A percentile compares a stretch with the other conserved stretches of the same genome.
Evolutionary conservation across 2,888 invertebrate species (phyloP).

Genomic region (Ashinkailepas kermadecensis): DNA sequence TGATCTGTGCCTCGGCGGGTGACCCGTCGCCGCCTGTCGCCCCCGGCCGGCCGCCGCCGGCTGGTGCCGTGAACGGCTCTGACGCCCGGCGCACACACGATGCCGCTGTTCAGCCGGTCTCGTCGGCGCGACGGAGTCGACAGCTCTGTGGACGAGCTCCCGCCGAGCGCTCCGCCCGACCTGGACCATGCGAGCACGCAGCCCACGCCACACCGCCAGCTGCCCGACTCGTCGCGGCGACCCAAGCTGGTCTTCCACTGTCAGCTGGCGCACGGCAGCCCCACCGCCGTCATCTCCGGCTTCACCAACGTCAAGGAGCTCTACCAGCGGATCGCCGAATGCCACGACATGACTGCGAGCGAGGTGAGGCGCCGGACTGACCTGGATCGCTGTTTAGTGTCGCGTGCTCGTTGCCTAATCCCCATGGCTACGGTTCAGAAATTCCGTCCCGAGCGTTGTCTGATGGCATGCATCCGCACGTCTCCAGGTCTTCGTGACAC

Average conservation of each 20-base stretch:
- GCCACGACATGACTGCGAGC: constrained; percentile 67
- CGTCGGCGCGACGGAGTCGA: background rate
- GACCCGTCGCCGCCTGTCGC: too few relatives aligned
- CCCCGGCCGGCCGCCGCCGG: too few relatives aligned
- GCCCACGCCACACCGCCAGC: background rate
- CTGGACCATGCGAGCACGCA: background rate
- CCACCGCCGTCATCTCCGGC: constrained; percentile 86
- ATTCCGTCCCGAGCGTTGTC: background rate
- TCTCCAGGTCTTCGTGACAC: background rate
- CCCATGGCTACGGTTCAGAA: background rate
- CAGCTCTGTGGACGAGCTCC: background rate
- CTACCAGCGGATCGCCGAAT: constrained; percentile 90
- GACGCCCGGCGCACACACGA: background rate
- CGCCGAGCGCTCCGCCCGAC: background rate
- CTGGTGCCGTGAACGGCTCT: background rate
- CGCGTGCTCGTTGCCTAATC: background rate
- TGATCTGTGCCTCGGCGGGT: too few relatives aligned
- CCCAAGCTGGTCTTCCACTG: constrained; percentile 82
- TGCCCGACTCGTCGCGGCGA: background rate
- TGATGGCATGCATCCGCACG: background rate
- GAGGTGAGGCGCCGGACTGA: constrained; percentile 55
- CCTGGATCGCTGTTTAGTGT: background rate
- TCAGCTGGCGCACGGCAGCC: constrained; percentile 95
- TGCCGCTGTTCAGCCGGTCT: background rate
- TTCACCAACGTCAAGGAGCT: constrained; percentile 92